A percentile compares a stretch with the other conserved stretches of the same genome.
phyloP scores from a whole-genome alignment of 2,113 vertebrate genomes.

The Glaucomys volans region DNA sequence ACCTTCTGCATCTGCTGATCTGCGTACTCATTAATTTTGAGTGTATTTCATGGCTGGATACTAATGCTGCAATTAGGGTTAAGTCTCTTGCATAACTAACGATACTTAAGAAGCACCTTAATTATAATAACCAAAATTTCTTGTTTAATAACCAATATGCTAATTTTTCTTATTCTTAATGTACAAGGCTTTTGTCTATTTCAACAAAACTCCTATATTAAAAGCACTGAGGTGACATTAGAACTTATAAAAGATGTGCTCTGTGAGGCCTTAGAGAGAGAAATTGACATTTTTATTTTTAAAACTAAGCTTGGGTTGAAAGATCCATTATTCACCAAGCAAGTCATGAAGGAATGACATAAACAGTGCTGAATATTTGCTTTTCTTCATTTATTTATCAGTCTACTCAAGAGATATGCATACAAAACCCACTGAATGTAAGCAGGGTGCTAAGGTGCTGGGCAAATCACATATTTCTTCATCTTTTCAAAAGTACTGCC shows the following conservation, averaged over 20 bases:
- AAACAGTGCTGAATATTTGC: neutral
- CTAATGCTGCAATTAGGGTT: conserved; percentile 80
- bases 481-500: neutral
- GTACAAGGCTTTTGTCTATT: conserved; percentile 58
- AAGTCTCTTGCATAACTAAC: conserved; percentile 59
- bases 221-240: conserved; percentile 60
- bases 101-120: conserved; percentile 80
- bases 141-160: conserved; percentile 81
- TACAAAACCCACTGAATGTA: neutral
- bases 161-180: conserved; percentile 68
- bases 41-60: conserved; percentile 77
- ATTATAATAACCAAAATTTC: conserved; percentile 58
- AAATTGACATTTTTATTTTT: conserved; percentile 14
- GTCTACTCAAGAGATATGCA: neutral
- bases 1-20: conserved; percentile 79
- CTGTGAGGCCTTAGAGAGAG: neutral
- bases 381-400: neutral
- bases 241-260: conserved; percentile 34
- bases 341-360: neutral
- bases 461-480: neutral
- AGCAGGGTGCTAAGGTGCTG: neutral
- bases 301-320: neutral
- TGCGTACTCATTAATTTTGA: conserved; percentile 82
- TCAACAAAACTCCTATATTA: conserved; percentile 67
- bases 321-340: neutral